Base-by-base conservation (phyloP, 2,888 invertebrate species). In the Drosophila atripex region DNA sequence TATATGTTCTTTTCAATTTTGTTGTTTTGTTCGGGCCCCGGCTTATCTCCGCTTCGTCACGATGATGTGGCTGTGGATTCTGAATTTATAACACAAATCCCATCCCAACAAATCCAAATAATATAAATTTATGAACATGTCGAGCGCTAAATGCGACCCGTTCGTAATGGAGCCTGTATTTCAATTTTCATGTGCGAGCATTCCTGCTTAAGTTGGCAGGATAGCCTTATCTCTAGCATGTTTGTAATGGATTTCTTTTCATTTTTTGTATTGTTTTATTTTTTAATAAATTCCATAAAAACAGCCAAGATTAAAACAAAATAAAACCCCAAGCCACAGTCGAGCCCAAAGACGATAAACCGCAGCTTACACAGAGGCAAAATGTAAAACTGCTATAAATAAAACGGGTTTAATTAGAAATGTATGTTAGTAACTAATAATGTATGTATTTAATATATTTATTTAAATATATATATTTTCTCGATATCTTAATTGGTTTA, bases 41-140 rank as follows among this genome's bases (percentile, higher is more conserved):
- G 58, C 61, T 73, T 69, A 70, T 80, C 78, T 23, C 9, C 58
- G 38, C 54, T n/a, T 52, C 71, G 84, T 77, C 77, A 65, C 55
- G 59, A 83, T 79, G 78, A 82, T 78, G 79, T 59, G 49, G 50
- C 74, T 59, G 45, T 58, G 60, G 71, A 77, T 63, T 71, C 41
- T 72, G 43, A 43, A 41, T 12, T 53, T 58, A 47, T 46, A 51
- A 25, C 49, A 58, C 50, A 25, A 35, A 47, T 45, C 14, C 55
- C 57, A 43, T 54, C 23, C 8, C 18, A 18, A 18, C 18, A 1
- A 18, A 18, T 18, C 18, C 18, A 18, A 18, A 18, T 1, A 18
- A 18, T 63, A 12, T 21, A 72, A 72, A 78, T 73, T 78, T 70
- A 72, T 78, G 76, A 60, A 35, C 16, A 38, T 25, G 41, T 32